Conservation (phyloP, 2,113 vertebrate species). For the mouse (Mus musculus) region DNA sequence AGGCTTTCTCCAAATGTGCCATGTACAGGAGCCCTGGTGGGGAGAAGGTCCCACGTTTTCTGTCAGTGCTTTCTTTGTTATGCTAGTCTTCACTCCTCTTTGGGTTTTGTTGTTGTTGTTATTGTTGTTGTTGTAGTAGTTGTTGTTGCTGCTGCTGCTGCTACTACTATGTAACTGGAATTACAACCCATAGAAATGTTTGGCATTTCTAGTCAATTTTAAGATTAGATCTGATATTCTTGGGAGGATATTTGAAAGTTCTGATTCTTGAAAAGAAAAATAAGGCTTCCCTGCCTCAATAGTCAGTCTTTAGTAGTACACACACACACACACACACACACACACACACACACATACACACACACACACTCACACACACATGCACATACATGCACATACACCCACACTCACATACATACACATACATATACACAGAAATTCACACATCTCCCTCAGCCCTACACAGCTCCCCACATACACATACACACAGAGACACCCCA, state of each 20-base stretch:
- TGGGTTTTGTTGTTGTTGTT: neutral
- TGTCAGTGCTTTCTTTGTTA: neutral
- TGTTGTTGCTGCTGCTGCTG: too few relatives aligned
- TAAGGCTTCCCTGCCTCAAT: neutral
- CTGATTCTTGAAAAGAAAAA: slow-evolving; percentile 14
- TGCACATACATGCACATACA: neutral
- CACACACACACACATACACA: neutral
- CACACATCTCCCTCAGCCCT: neutral
- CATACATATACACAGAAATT: neutral
- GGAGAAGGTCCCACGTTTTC: neutral
- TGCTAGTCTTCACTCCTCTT: neutral
- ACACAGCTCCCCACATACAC: neutral
- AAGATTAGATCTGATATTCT: slow-evolving; percentile 42
- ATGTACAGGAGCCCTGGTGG: neutral
- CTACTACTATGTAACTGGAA: neutral
- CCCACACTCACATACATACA: neutral
- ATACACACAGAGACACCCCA: neutral
- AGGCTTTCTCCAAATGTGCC: neutral
- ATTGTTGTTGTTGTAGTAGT: neutral
- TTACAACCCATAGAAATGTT: neutral
- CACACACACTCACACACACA: neutral
- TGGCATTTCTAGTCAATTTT: neutral
- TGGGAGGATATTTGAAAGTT: slow-evolving; percentile 4
- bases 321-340: neutral
- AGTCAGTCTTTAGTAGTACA: neutral